Percentiles rank a stretch among this genome's conserved stretches.
Evolutionary conservation across 2,797 vertebrate species (phyloP).

Genomic region (Chaetophractus vellerosus): DNA sequence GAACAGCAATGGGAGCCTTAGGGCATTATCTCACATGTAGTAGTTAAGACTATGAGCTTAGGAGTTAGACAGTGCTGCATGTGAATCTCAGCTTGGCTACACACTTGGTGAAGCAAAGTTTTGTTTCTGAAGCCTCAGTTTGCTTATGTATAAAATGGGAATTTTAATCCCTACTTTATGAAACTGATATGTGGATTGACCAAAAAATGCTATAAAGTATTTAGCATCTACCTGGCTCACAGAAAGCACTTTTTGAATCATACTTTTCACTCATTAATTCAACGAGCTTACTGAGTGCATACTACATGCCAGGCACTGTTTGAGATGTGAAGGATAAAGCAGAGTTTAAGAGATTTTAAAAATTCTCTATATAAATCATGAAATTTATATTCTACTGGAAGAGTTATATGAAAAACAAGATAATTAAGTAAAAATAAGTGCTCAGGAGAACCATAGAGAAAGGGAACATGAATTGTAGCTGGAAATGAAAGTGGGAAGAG

Average conservation of each 20-base stretch:
- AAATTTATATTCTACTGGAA: neutral
- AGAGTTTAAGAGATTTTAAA: neutral
- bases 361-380: neutral
- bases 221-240: neutral
- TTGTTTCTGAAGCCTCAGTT: neutral
- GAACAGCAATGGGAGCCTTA: neutral
- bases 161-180: neutral
- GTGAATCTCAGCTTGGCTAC: neutral
- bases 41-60: neutral
- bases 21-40: neutral
- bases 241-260: constrained; percentile 11
- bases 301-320: neutral
- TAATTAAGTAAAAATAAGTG: neutral
- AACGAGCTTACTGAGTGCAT: neutral
- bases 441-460: neutral
- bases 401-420: neutral
- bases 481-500: neutral
- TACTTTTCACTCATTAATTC: neutral
- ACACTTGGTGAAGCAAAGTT: constrained; percentile 26
- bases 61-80: neutral
- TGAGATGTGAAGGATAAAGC: neutral
- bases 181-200: neutral
- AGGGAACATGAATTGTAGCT: neutral
- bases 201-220: neutral
- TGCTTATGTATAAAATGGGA: neutral